Conservation (phyloP, 2,888 invertebrate genomes). For the Hirtodrosophila duncani region DNA sequence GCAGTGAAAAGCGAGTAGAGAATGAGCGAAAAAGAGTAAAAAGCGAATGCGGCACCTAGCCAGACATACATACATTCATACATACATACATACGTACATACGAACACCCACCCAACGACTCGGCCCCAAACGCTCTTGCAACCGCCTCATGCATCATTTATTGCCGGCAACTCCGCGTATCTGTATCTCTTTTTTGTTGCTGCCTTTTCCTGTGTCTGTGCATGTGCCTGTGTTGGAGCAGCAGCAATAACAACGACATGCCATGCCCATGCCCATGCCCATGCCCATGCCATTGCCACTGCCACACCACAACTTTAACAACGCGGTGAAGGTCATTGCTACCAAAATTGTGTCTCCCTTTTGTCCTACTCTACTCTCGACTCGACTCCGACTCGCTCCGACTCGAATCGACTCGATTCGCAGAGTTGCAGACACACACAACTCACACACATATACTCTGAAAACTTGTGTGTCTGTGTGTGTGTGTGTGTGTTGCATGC, state of each 20-base stretch:
- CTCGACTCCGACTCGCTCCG: conserved; percentile 49
- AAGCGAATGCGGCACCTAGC: conserved; percentile 44
- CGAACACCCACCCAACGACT: background rate
- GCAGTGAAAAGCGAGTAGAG: conserved; percentile 43
- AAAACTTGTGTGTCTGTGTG: conserved; percentile 6
- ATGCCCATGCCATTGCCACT: too few species aligned
- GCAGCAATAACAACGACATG: conserved; percentile 31
- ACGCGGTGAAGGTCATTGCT: conserved; percentile 79
- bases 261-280: too few species aligned
- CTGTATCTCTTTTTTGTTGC: conserved; percentile 34
- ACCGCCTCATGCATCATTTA: conserved; percentile 60
- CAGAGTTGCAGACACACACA: conserved; percentile 21
- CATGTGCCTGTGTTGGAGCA: conserved; percentile 34
- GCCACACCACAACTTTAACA: conserved; percentile 71
- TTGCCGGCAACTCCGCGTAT: conserved; percentile 31
- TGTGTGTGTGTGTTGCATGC: conserved; percentile 12
- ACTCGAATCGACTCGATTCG: conserved; percentile 36
- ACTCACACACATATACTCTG: conserved; percentile 20
- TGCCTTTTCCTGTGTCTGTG: conserved; percentile 25
- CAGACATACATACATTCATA: conserved; percentile 15
- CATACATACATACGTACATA: conserved; percentile 11
- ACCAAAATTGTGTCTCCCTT: conserved; percentile 78
- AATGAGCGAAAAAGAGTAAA: background rate
- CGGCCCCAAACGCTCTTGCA: conserved; percentile 9
- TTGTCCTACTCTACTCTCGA: conserved; percentile 74